Evolutionary conservation across 1,140 invertebrate genomes (phyloP).

Genomic region (Trichomalopsis sarcophagae): DNA sequence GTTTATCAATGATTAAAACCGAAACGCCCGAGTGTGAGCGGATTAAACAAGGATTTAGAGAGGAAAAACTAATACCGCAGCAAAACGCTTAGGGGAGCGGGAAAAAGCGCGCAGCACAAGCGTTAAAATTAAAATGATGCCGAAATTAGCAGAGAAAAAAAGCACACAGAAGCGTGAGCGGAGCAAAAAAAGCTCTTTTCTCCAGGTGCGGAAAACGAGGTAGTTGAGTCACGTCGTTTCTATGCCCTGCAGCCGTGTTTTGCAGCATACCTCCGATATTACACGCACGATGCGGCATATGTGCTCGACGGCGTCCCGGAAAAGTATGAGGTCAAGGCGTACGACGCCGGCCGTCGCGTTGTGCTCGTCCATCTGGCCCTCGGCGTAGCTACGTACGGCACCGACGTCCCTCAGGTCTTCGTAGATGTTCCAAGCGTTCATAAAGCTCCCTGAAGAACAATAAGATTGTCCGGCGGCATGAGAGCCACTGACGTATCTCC

Average conservation of each 20-base stretch:
- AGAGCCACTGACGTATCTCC: neutral
- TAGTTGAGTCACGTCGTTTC: constrained; percentile 33
- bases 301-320: constrained; percentile 89
- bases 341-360: constrained; percentile 85
- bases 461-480: neutral
- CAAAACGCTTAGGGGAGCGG: neutral
- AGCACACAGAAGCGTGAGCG: neutral
- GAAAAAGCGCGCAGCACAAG: neutral
- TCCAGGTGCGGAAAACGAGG: constrained; percentile 28
- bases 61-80: neutral
- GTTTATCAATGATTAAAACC: neutral
- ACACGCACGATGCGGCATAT: constrained; percentile 87
- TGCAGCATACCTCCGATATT: constrained; percentile 80
- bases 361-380: constrained; percentile 85
- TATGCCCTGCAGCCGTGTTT: neutral
- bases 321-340: constrained; percentile 87
- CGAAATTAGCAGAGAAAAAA: constrained; percentile 7
- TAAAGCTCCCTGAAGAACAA: constrained; percentile 78
- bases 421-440: constrained; percentile 84
- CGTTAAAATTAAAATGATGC: constrained; percentile 28
- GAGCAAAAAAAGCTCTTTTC: constrained; percentile 10
- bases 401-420: constrained; percentile 83
- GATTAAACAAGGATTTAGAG: neutral
- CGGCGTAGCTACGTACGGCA: constrained; percentile 79
- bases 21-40: too few relatives aligned